Evolutionary conservation across 2,888 invertebrate genomes (phyloP).

Genomic region (Baronia brevicornis): DNA sequence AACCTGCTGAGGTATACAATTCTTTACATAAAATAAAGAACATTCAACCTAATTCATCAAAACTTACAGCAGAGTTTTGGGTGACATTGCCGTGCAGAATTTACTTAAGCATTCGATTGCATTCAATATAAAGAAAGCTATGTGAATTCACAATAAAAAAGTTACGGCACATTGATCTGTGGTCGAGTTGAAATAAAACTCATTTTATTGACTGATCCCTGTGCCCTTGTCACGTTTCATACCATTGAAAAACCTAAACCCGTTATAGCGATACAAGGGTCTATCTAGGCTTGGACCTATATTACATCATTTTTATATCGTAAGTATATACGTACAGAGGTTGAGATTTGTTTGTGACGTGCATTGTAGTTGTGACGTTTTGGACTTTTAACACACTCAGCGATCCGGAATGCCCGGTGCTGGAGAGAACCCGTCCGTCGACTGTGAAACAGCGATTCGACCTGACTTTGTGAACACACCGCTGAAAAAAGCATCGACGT

Average conservation of each 20-base stretch:
- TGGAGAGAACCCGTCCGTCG: conserved; percentile 57
- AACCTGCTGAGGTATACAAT: conserved; percentile 29
- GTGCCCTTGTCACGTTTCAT: conserved; percentile 61
- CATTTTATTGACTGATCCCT: conserved; percentile 66
- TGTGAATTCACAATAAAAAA: conserved; percentile 41
- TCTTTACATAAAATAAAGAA: conserved; percentile 22
- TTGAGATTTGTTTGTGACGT: conserved; percentile 31
- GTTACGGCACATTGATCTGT: conserved; percentile 60
- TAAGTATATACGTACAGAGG: conserved; percentile 40
- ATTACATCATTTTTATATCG: conserved; percentile 37
- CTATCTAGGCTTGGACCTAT: conserved; percentile 29
- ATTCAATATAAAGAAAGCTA: conserved; percentile 44
- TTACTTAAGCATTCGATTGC: conserved; percentile 44
- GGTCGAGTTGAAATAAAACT: conserved; percentile 57
- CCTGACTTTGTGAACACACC: conserved; percentile 54
- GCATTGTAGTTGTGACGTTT: conserved; percentile 32
- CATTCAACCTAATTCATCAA: conserved; percentile 17
- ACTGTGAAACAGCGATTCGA: conserved; percentile 43
- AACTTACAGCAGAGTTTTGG: conserved; percentile 43
- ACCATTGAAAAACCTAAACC: conserved; percentile 46
- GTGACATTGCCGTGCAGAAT: conserved; percentile 33
- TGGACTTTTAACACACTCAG: conserved; percentile 23
- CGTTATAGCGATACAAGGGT: conserved; percentile 46
- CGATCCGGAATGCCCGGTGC: conserved; percentile 61
- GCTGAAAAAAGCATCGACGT: conserved; percentile 39